Base-by-base conservation (phyloP, 2,113 vertebrate genomes). In the Myrmophylax atrothorax region DNA sequence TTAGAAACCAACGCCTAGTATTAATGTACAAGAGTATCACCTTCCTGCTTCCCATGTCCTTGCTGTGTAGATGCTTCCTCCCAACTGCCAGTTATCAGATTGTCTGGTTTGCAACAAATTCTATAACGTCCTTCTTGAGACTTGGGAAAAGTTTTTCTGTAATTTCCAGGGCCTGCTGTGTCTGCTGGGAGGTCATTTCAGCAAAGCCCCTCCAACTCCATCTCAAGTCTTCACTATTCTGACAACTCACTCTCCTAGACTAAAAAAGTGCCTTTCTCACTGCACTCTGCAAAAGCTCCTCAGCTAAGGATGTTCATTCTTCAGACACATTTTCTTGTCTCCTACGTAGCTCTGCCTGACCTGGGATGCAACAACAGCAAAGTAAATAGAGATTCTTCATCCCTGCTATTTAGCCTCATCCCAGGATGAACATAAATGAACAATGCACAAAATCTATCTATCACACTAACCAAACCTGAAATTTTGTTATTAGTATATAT, bases 381-480 rank as follows among this genome's bases (percentile, higher is more conserved):
- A 44, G 5, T 5, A 83, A 87, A 55, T 31, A 23, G 3, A 77
- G 35, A 64, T 50, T 84, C 25, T 70, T 84, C 26, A 4, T 69
- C 1, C 0, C 6, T 84, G 37, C 9, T 87, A 5, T 72, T 60
- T 72, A 40, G 11, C 42, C 25, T 89, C 12, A 79, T 7, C 4
- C 14, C 20, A 46, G 26, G 20, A 79, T 29, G 0, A 67, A 1
- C 1, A 4, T 24, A 53, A 75, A 16, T 24, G 18, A 72, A 40
- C 24, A 89, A 68, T 0, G 0, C 9, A 80, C 1, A 7, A 49
- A 89, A 60, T 15, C 6, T 28, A 9, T 31, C 12, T 28, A 5
- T 40, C 35, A 73, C 10, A 42, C 6, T 18, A 11, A 42, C 1
- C 38, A 79, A 85, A 62, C 6, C 3, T 5, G 66, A 40, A 33